Evolutionary conservation across 2,113 vertebrate genomes (phyloP), one percentile per base, ranked within the genome.

Genomic region (Nestor notabilis): DNA sequence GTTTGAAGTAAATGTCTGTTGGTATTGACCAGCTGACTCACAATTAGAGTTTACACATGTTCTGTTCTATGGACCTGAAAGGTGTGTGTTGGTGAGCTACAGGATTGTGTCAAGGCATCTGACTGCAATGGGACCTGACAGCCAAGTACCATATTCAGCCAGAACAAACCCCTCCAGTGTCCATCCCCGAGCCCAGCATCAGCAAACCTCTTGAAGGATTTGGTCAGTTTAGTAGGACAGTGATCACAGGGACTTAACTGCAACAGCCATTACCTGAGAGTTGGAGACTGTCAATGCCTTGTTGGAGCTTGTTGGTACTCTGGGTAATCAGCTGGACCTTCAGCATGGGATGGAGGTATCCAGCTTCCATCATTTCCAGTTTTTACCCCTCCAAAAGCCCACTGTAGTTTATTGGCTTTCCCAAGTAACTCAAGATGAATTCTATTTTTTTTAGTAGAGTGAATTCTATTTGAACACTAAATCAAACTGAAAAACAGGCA

Each of bases 81-180:
- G 0, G 31, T 44, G 58, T 2, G 0, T 18, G 58, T 2, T 82
- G n/a, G 35, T 74, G 69, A 1, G 2, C 53, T 71, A 21, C 56
- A 44, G 76, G 76, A 15, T 69, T n/a, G 17, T 24, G 41, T 47
- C 29, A 19, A 23, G 49, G 50, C 25, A 11, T 7, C 56, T 21
- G 61, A 25, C 21, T 58, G 16, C 33, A 2, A 2, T 2, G 23
- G 87, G 49, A 5, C 61, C 47, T 70, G 82, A n/a, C 37, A 84
- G 65, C 61, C 0, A 17, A 63, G 75, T 3, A 23, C 31, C 52
- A 6, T 6, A 2, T 27, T 35, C 60, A 66, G 43, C 37, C 63
- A 49, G 29, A 70, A 8, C 60, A 39, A 15, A 4, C 3, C 33
- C 74, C 12, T 20, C 12, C 11, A 1, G 6, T 7, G 69, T 12